Conservation (phyloP, 2,888 invertebrate genomes). For the Latheticus oryzae region DNA sequence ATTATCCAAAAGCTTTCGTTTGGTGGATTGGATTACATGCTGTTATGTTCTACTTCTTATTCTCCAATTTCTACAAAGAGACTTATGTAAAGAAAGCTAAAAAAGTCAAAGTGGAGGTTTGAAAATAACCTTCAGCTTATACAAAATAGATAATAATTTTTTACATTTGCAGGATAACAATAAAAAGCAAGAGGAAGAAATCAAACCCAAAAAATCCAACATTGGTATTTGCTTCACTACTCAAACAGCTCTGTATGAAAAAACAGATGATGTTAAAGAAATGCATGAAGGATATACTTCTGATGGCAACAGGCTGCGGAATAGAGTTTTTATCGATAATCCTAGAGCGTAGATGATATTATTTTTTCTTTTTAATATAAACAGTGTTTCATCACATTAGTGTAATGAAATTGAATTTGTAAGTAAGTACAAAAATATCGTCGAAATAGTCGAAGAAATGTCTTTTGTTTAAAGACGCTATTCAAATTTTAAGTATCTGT, state of each 20-base stretch:
- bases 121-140: too few species aligned
- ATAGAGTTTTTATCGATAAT: conserved; percentile 67
- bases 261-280: conserved; percentile 62
- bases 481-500: conserved; percentile 26
- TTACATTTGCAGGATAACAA: too few species aligned
- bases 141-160: too few species aligned
- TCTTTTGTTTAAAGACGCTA: conserved; percentile 17
- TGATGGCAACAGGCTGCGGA: conserved; percentile 64
- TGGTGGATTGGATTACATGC: conserved; percentile 95
- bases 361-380: too few species aligned
- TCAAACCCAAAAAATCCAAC: conserved; percentile 41
- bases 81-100: conserved; percentile 71
- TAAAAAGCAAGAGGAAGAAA: conserved; percentile 6
- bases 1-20: conserved; percentile 88
- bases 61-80: conserved; percentile 90
- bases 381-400: conserved; percentile 36
- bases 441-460: conserved; percentile 12
- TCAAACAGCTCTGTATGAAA: conserved; percentile 61
- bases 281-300: conserved; percentile 69
- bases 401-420: conserved; percentile 25
- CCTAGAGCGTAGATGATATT: conserved; percentile 41
- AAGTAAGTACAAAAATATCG: conserved; percentile 29
- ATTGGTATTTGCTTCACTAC: conserved; percentile 61
- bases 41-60: conserved; percentile 91
- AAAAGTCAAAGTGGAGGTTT: conserved; percentile 45